phyloP scores from a whole-genome alignment of 2,888 invertebrate genomes.

The Dichetophora obliterata region DNA sequence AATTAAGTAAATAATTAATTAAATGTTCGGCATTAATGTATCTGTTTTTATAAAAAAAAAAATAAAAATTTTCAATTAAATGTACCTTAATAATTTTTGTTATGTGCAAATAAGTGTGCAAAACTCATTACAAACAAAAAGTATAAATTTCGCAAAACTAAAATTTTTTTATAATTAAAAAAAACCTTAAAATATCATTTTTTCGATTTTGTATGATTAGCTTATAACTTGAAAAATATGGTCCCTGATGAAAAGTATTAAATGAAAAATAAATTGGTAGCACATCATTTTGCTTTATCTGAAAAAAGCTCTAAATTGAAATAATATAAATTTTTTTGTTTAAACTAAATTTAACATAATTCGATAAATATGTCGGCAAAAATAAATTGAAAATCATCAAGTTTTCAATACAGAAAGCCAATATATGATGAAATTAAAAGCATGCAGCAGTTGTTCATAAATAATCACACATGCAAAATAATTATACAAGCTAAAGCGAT shows the following conservation, averaged over 20 bases:
- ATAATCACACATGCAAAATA: slow-evolving; percentile 45
- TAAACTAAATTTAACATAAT: neutral
- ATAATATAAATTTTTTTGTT: neutral
- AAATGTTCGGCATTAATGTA: slow-evolving; percentile 26
- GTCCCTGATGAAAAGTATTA: no score
- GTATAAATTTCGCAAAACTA: slow-evolving; percentile 36
- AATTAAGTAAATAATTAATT: neutral
- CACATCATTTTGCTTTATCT: neutral
- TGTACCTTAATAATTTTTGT: slow-evolving; percentile 65
- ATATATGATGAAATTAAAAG: neutral
- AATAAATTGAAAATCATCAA: neutral
- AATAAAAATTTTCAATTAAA: slow-evolving; percentile 56
- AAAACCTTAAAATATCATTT: no score
- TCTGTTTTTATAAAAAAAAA: no score
- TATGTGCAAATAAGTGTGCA: slow-evolving; percentile 67
- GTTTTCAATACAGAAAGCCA: neutral
- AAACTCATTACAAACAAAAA: slow-evolving; percentile 46
- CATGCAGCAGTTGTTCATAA: neutral
- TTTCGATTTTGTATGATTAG: no score
- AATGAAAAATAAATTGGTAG: neutral
- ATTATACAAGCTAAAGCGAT: slow-evolving; percentile 39
- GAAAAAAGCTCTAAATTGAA: neutral
- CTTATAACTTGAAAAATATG: no score
- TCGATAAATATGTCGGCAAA: no score
- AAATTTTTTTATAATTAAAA: no score